Percentiles rank a stretch among this genome's conserved stretches.
Conservation (phyloP, 2,113 vertebrate genomes). For the Plecotus auritus region DNA sequence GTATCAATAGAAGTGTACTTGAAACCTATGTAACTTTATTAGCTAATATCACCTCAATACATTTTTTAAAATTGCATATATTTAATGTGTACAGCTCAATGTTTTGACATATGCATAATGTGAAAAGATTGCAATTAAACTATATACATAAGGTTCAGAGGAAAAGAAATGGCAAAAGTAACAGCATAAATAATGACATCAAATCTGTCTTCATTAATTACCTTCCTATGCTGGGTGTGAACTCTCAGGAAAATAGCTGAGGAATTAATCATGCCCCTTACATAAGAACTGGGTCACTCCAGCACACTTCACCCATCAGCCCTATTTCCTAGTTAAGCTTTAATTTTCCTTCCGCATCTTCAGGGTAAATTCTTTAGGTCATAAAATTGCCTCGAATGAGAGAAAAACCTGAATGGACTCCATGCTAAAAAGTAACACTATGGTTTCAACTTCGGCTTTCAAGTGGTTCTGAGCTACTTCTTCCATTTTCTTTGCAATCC, state of each 20-base stretch:
- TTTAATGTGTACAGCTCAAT: no score
- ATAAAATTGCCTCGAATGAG: background rate
- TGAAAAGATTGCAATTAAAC: no score
- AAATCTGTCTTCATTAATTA: constrained; percentile 19
- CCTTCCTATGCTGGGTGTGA: background rate
- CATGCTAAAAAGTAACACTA: background rate
- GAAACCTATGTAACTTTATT: no score
- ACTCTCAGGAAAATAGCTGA: background rate
- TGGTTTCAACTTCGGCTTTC: background rate
- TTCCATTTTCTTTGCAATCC: background rate
- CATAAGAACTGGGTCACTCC: background rate
- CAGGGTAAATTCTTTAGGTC: background rate
- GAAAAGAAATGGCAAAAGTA: background rate
- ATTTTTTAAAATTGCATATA: no score
- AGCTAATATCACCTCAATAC: no score
- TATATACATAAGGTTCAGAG: no score
- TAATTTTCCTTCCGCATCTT: background rate
- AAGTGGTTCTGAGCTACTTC: background rate
- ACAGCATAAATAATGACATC: background rate
- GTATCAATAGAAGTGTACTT: no score
- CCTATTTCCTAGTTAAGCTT: background rate
- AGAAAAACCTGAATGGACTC: background rate
- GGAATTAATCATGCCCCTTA: background rate
- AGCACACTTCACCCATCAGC: background rate
- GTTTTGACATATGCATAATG: no score